Evolutionary conservation across 2,888 invertebrate genomes (phyloP), one percentile per base, ranked within the genome.

Genomic region (Ischnura elegans): DNA sequence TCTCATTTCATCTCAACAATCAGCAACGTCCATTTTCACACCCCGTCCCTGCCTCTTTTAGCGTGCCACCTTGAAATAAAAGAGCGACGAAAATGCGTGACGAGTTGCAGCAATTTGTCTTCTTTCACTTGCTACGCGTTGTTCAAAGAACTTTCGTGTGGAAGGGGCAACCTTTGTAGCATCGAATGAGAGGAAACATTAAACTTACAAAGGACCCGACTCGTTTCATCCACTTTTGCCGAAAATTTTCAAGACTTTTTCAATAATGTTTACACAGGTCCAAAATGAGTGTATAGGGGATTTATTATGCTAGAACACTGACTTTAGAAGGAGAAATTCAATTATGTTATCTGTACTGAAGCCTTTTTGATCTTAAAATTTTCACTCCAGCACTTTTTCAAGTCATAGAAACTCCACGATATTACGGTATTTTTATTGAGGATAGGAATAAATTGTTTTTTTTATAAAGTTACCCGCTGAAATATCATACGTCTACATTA

Each of bases 1-100:
- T 46, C 46, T 46, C 45, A 46, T 86, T 86, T 46, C 45, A 43
- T 86, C 86, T 46, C 90, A 61, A 90, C 90, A 90, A 90, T 90
- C 43, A 90, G 61, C 45, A 76, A 43, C 86, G 86, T 46, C 61
- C 90, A 76, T 90, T 90, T 90, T 36, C 36, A 61, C 90, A 25
- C 51, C 16, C 45, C 2, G 3, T 6, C 13, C 13, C 76, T 76
- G 21, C 45, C 8, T 87, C 87, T 13, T 36, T 42, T n/a, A 21
- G 6, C 61, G n/a, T n/a, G n/a, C 61, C 61, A 61, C 21, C 36
- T 21, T 36, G 76, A 36, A 76, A n/a, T n/a, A n/a, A n/a, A 76
- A 76, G 36, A 76, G 29, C 25, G 6, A 29, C 76, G 76, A n/a
- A 25, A 76, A 2, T 86, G 45, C 86, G 25, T 4, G 86, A 10